Base-by-base conservation (phyloP, 2,888 invertebrate species). In the Petrophora chlorosata region DNA sequence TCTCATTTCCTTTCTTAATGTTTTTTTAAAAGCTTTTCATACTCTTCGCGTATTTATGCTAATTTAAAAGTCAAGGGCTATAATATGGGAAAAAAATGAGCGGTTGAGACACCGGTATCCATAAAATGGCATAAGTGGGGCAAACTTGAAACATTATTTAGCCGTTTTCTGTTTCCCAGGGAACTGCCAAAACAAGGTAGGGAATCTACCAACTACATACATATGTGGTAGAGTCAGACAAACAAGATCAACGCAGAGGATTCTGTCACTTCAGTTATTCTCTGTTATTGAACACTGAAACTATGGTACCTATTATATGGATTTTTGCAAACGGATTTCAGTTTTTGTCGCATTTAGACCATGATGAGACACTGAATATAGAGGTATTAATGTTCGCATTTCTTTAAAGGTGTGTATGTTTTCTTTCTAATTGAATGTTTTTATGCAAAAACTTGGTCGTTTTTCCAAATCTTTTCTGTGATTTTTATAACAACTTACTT, bases 61-160 rank as follows among this genome's bases (percentile, higher is more conserved):
- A 78, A 79, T 79, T 65, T 67, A 47, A 69, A 75, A 76, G 73
- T 70, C 67, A 69, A 64, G 67, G 70, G 79, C 67, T 73, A 76
- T 79, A 79, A 75, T 70, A 70, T 70, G 61, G 67, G 65, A 68
- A 70, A 77, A 76, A 69, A 79, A 79, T 66, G 60, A 66, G 67
- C 63, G 62, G 50, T 58, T 60, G 65, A 73, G 73, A 72, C 74
- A 70, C 70, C 71, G 69, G 67, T 69, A 70, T 68, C 68, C 70
- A 72, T 76, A 74, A 77, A 78, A 72, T 69, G 69, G 68, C 66
- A 69, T 74, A 73, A 76, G 69, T 72, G 72, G 64, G 65, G 65
- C 61, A 70, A 81, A 79, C 76, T 79, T 75, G 67, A 70, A 69
- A 72, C 74, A 74, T 78, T 73, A 76, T 75, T 78, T 75, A 65